phyloP scores from a whole-genome alignment of 2,797 vertebrate genomes.

The Anisognathus igniventris region DNA sequence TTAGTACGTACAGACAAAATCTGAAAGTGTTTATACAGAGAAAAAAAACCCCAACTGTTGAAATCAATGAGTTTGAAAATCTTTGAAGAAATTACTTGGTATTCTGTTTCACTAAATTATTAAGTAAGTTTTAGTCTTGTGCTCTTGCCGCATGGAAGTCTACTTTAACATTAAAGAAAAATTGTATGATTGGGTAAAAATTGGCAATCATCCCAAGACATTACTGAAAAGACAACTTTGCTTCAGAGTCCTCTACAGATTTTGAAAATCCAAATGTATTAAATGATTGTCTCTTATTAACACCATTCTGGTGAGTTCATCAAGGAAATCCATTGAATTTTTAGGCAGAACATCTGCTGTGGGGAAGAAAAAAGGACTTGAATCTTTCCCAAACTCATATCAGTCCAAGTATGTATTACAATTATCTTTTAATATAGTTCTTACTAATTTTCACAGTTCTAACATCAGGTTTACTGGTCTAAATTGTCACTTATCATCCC shows the following conservation, averaged over 20 bases:
- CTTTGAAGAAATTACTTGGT: not conserved
- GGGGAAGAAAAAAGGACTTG: not conserved
- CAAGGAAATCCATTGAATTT: not conserved
- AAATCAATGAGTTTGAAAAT: not conserved
- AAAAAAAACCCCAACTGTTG: rapidly evolving
- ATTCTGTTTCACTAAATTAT: not conserved
- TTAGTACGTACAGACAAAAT: not conserved
- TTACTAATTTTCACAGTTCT: not conserved
- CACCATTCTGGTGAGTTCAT: not conserved
- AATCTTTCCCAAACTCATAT: not conserved
- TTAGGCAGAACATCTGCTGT: not conserved
- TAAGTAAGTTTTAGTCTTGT: not conserved
- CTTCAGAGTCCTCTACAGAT: not conserved
- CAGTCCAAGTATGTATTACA: not conserved
- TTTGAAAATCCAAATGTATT: not conserved
- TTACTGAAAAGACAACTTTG: not conserved
- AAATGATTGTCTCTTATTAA: not conserved
- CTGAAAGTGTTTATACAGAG: not conserved
- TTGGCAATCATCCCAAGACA: not conserved
- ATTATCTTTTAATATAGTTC: not conserved
- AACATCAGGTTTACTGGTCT: not conserved
- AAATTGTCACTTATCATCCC: not conserved
- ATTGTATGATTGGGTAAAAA: too few relatives aligned
- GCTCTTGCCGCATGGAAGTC: not conserved
- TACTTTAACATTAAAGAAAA: not conserved